A percentile compares a stretch with the other conserved stretches of the same genome.
phyloP scores from a whole-genome alignment of 2,797 vertebrate genomes.

The Urocyon cinereoargenteus region DNA sequence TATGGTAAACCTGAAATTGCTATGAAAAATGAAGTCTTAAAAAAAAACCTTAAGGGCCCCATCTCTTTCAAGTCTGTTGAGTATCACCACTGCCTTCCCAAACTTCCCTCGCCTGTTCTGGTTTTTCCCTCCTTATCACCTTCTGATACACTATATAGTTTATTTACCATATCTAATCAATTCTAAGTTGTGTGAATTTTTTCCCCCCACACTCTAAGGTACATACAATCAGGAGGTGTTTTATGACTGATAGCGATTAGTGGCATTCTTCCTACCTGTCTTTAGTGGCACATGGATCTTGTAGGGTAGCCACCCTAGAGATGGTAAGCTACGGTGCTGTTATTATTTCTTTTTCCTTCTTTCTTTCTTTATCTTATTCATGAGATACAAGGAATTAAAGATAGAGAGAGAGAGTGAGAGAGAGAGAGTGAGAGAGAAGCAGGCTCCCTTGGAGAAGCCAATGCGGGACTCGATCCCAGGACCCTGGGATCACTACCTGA shows the following conservation, averaged over 20 bases:
- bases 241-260: neutral
- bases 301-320: neutral
- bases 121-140: neutral
- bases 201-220: neutral
- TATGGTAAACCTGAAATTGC: neutral
- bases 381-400: too few relatives aligned
- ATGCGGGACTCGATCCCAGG: too few relatives aligned
- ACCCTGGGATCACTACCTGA: too few relatives aligned
- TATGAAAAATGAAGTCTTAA: neutral
- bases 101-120: neutral
- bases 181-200: neutral
- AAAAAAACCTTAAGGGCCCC: neutral
- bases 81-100: neutral
- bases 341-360: too few relatives aligned
- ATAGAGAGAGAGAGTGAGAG: too few relatives aligned
- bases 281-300: neutral
- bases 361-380: too few relatives aligned
- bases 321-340: accelerated
- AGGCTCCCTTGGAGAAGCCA: too few relatives aligned
- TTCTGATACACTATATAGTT: neutral
- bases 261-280: neutral
- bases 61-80: neutral
- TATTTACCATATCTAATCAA: neutral
- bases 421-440: too few relatives aligned
- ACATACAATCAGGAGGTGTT: neutral